A percentile compares a stretch with the other conserved stretches of the same genome.
phyloP scores from a whole-genome alignment of 2,113 vertebrate species.

The Zingel zingel region DNA sequence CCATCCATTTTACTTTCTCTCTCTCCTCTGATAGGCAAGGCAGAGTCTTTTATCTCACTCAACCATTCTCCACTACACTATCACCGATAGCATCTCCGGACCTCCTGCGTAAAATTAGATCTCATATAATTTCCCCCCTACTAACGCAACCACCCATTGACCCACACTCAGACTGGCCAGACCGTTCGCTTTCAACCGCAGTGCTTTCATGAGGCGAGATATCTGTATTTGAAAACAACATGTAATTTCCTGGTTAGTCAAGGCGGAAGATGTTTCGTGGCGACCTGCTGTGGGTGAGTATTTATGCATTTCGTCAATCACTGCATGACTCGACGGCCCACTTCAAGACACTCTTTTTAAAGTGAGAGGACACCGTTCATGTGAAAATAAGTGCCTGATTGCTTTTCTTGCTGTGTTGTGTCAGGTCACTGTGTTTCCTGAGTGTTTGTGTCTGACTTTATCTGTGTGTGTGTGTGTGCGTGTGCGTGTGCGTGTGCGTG shows the following conservation, averaged over 20 bases:
- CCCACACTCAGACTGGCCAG: not conserved
- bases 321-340: conserved; percentile 13
- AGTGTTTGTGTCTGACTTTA: not conserved
- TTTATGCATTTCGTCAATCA: conserved; percentile 21
- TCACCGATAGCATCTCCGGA: conserved; percentile 39
- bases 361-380: conserved; percentile 9
- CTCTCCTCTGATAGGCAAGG: conserved; percentile 61
- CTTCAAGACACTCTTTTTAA: conserved; percentile 5
- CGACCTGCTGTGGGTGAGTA: conserved; percentile 41
- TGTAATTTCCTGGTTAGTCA: conserved; percentile 52
- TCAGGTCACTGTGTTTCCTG: not conserved
- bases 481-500: no score
- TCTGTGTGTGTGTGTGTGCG: no score
- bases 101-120: conserved; percentile 54
- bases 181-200: conserved; percentile 20
- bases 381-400: conserved; percentile 9
- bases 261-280: conserved; percentile 9
- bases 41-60: conserved; percentile 72
- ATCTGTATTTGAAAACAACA: conserved; percentile 30
- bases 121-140: not conserved
- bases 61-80: conserved; percentile 36
- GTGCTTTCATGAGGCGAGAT: conserved; percentile 35
- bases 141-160: conserved; percentile 2
- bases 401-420: not conserved
- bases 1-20: conserved; percentile 42